Conservation (phyloP, 2,797 vertebrate species). For the Microtus obscurus region DNA sequence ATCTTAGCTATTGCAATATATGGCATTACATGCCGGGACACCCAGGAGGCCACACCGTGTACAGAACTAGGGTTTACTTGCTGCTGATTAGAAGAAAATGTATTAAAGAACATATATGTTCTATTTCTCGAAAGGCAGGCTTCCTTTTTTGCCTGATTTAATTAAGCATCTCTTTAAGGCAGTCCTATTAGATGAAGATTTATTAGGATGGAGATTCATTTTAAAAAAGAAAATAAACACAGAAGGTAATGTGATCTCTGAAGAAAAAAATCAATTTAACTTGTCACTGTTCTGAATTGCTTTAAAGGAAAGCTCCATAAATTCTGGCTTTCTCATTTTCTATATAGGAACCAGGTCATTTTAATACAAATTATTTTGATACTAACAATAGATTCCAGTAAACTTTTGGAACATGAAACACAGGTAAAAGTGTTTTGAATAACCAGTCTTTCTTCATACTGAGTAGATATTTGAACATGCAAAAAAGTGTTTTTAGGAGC, state of each 20-base stretch:
- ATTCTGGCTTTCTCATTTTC: constrained; percentile 19
- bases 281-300: constrained; percentile 63
- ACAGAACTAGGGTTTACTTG: constrained; percentile 23
- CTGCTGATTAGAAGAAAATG: constrained; percentile 44
- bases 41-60: background rate
- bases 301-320: constrained; percentile 54
- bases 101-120: background rate
- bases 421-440: constrained; percentile 70
- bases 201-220: constrained; percentile 69
- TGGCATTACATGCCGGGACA: background rate
- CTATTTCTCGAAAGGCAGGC: constrained; percentile 60
- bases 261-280: constrained; percentile 72
- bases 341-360: constrained; percentile 41
- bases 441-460: constrained; percentile 64
- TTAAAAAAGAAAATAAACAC: constrained; percentile 75
- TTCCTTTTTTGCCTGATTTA: constrained; percentile 69
- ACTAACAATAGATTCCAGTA: constrained; percentile 57
- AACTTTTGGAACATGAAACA: constrained; percentile 65
- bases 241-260: constrained; percentile 65
- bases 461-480: constrained; percentile 59
- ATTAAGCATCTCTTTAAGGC: constrained; percentile 69
- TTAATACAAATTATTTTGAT: constrained; percentile 68
- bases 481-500: constrained; percentile 78
- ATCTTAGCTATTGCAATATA: background rate
- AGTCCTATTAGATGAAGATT: constrained; percentile 65